Conservation (phyloP, 2,797 vertebrate species). For the Diceros bicornis region DNA sequence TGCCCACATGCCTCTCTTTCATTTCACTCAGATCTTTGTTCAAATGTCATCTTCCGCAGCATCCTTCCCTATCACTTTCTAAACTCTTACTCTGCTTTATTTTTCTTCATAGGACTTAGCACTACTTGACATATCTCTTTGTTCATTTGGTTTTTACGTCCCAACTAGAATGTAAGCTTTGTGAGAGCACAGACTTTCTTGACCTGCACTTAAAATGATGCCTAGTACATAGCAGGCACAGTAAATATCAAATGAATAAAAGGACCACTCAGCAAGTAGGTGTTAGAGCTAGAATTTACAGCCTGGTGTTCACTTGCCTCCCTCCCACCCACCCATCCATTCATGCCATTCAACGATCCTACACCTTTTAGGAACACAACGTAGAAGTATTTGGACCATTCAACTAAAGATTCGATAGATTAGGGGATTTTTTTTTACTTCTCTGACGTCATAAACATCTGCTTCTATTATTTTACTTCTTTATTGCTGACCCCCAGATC, state of each 20-base stretch:
- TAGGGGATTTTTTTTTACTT: neutral
- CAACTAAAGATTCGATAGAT: neutral
- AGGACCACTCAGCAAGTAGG: neutral
- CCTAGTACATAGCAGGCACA: neutral
- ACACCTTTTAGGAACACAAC: neutral
- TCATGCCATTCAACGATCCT: neutral
- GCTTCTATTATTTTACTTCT: constrained; percentile 51
- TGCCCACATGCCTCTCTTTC: neutral
- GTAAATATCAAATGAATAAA: neutral
- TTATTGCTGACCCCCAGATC: neutral
- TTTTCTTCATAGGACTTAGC: neutral
- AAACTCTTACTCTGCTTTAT: neutral
- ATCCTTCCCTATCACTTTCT: neutral
- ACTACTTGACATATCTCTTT: neutral
- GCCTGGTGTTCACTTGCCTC: neutral
- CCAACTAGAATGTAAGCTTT: neutral
- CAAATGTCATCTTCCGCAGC: neutral
- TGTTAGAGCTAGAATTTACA: neutral
- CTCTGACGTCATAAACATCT: neutral
- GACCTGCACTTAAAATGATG: neutral
- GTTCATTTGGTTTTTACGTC: neutral
- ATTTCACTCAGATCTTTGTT: neutral
- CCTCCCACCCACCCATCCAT: fast-evolving
- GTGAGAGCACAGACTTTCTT: neutral
- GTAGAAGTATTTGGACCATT: neutral